phyloP scores from a whole-genome alignment of 1,140 invertebrate genomes.

The Paralvinella palmiformis region DNA sequence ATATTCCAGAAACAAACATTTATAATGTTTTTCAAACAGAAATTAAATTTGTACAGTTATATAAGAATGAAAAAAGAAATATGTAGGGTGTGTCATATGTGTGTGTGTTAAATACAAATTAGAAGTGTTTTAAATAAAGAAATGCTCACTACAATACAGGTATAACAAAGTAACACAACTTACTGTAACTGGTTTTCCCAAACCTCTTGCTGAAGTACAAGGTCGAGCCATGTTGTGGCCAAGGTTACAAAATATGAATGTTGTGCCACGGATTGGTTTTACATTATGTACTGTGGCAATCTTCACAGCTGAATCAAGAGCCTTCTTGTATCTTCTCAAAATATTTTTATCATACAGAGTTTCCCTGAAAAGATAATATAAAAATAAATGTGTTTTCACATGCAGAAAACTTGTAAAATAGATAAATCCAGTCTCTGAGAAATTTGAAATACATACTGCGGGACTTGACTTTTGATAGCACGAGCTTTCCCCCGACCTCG shows the following conservation, averaged over 20 bases:
- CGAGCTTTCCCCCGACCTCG: constrained; percentile 12
- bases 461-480: no score
- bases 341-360: constrained; percentile 33
- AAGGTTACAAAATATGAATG: constrained; percentile 45
- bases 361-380: constrained; percentile 33
- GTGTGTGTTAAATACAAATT: no score
- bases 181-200: constrained; percentile 38
- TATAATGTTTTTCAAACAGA: no score
- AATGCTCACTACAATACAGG: no score
- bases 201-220: constrained; percentile 40
- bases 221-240: constrained; percentile 28
- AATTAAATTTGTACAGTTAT: no score
- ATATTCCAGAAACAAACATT: no score
- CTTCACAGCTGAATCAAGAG: constrained; percentile 49
- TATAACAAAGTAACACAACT: no score
- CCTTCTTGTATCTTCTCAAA: constrained; percentile 43
- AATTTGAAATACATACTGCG: no score
- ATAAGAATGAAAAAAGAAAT: constrained; percentile 10
- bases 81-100: neutral
- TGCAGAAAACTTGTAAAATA: no score
- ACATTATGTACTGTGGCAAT: constrained; percentile 51
- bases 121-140: no score
- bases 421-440: no score
- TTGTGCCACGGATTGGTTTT: constrained; percentile 46
- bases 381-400: no score